Evolutionary conservation across 2,888 invertebrate species (phyloP).

Genomic region (Venusia cambrica): DNA sequence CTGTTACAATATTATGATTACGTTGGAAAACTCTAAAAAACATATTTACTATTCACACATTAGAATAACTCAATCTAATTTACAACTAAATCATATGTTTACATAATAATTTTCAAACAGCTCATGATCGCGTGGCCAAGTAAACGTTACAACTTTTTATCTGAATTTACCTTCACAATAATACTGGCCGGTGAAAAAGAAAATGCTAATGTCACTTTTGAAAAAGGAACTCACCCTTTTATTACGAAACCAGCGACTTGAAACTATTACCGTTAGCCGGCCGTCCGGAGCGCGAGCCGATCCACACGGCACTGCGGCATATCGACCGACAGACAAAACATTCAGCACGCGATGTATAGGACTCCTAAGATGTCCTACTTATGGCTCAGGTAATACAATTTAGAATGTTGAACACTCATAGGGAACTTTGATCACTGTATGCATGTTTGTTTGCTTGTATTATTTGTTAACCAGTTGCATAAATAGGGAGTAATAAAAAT

Average conservation of each 20-base stretch:
- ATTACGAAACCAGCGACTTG: conserved; percentile 16
- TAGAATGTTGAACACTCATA: conserved; percentile 17
- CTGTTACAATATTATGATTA: too few species aligned
- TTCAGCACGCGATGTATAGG: conserved; percentile 61
- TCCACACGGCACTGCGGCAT: conserved; percentile 66
- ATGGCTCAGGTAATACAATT: conserved; percentile 34
- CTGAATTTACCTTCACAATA: conserved; percentile 3
- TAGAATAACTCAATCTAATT: too few species aligned
- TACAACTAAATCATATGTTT: too few species aligned
- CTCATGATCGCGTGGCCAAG: too few species aligned
- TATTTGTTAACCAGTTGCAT: too few species aligned
- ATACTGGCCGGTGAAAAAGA: conserved; percentile 3
- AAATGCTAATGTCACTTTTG: conserved; percentile 11
- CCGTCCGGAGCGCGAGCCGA: conserved; percentile 49
- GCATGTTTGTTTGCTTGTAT: too few species aligned
- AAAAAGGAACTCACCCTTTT: conserved; percentile 21
- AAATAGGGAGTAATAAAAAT: too few species aligned
- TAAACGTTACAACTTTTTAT: conserved; percentile 6
- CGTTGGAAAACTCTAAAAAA: too few species aligned
- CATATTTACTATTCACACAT: too few species aligned
- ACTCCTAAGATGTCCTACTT: conserved; percentile 51
- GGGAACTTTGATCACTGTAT: too few species aligned
- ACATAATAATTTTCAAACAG: too few species aligned
- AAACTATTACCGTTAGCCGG: conserved; percentile 12
- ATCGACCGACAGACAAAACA: conserved; percentile 63